A percentile compares a stretch with the other conserved stretches of the same genome.
phyloP scores from a whole-genome alignment of 2,113 vertebrate species.

The Daphoenositta chrysoptera region DNA sequence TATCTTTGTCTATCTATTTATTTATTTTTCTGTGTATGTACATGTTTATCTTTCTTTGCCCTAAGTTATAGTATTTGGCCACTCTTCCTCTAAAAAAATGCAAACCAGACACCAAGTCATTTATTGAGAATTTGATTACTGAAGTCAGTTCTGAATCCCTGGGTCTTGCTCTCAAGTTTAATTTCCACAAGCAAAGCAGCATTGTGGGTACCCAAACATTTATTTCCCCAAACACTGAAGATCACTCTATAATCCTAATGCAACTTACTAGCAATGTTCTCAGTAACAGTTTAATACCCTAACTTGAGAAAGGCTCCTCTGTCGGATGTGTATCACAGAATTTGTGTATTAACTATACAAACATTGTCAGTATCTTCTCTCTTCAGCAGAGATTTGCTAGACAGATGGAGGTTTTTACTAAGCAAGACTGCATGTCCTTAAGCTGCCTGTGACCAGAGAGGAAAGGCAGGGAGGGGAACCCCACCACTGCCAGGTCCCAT shows the following conservation, averaged over 20 bases:
- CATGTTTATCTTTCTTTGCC: neutral
- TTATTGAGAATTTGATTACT: neutral
- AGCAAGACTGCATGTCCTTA: neutral
- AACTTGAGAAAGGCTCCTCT: neutral
- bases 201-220: neutral
- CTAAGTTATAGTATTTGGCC: neutral
- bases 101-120: neutral
- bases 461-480: neutral
- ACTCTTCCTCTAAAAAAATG: neutral
- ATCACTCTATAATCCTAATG: neutral
- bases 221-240: neutral
- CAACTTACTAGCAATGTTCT: neutral
- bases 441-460: neutral
- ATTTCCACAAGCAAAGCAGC: neutral
- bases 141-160: neutral
- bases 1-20: neutral
- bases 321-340: neutral
- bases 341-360: neutral
- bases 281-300: neutral
- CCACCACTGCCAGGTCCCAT: neutral
- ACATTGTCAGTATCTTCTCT: neutral
- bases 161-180: neutral
- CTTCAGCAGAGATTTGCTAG: neutral
- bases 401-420: neutral
- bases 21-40: neutral